Base-by-base conservation (phyloP, 92 coral and sea anemone genomes). In the Montipora capitata region DNA sequence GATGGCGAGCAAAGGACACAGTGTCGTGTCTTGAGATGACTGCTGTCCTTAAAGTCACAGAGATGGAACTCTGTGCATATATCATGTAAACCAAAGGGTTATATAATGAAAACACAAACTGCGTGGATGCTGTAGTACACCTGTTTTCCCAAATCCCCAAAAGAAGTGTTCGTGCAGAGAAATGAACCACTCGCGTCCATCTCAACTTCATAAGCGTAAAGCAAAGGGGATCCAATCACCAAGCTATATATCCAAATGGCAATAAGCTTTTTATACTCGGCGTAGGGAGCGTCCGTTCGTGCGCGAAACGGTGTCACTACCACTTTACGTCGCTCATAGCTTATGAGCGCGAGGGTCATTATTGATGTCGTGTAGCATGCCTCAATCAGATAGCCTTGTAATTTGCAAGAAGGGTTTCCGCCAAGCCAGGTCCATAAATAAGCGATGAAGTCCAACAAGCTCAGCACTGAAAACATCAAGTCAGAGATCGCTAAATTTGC, bases 361-460 rank as follows among this genome's bases (percentile, higher is more conserved):
- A 88, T 81, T 12, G 87, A 88, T 2, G 82, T 27, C 4, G 91
- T 80, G 40, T 88, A 88, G 77, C 91, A 81, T n/a, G 87, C 79
- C 59, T 80, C 91, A 39, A 88, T 77, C 20, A 81, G 42, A 39
- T 80, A 88, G 4, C 87, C 40, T 41, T 88, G 87, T 8, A 81
- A 20, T 56, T 88, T 88, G n/a, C n/a, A n/a, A n/a, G n/a, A n/a
- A n/a, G n/a, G n/a, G n/a, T n/a, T n/a, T n/a, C n/a, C n/a, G n/a
- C 91, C 91, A 16, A 88, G 11, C 91, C 91, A 88, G 10, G 79
- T 83, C 76, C 85, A 76, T 2, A 80, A 10, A 16, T 73, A 81
- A 35, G 54, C 64, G 65, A 74, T 74, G 38, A 68, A n/a, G 39
- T 88, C 75, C 44, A 88, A 66, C 9, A 65, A 54, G 18, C 82